Percentiles rank a stretch among this genome's conserved stretches.
phyloP scores from a whole-genome alignment of 2,888 invertebrate species.

The Dasypolia templi region DNA sequence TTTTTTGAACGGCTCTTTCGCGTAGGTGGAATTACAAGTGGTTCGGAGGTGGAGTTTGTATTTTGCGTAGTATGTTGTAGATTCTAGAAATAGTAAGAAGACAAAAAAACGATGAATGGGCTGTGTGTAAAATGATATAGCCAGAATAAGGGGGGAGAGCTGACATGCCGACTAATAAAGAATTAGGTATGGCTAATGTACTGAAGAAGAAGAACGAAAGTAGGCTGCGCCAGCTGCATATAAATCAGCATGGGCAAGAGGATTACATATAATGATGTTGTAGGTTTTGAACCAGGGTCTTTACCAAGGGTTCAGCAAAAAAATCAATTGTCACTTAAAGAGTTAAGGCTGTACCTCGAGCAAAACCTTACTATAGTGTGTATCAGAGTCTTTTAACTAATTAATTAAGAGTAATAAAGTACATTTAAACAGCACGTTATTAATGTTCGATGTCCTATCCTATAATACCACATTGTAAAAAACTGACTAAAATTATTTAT shows the following conservation, averaged over 20 bases:
- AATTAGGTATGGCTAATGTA: background rate
- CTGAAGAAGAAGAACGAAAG: background rate
- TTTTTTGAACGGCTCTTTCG: conserved; percentile 19
- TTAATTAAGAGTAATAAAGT: no score
- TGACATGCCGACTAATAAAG: background rate
- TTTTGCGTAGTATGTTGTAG: background rate
- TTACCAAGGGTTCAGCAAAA: background rate
- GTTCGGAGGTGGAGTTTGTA: background rate
- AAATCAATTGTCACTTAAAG: background rate
- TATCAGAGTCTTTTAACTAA: no score
- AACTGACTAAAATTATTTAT: no score
- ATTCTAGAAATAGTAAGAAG: background rate
- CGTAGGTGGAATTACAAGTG: conserved; percentile 3
- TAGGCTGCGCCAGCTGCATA: background rate
- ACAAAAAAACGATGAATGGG: background rate
- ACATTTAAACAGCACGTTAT: no score
- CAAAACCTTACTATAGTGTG: no score
- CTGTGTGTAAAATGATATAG: background rate
- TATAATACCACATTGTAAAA: no score
- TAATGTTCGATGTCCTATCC: no score
- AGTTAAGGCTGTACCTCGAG: no score
- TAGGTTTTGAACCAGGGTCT: background rate
- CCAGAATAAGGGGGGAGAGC: background rate
- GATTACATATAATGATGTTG: background rate
- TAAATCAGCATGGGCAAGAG: background rate